These are phyloP conservation scores for Pipra filicauda DNA, from an alignment of 2,113 vertebrate genomes.

Conservation along the genomic window DNA sequence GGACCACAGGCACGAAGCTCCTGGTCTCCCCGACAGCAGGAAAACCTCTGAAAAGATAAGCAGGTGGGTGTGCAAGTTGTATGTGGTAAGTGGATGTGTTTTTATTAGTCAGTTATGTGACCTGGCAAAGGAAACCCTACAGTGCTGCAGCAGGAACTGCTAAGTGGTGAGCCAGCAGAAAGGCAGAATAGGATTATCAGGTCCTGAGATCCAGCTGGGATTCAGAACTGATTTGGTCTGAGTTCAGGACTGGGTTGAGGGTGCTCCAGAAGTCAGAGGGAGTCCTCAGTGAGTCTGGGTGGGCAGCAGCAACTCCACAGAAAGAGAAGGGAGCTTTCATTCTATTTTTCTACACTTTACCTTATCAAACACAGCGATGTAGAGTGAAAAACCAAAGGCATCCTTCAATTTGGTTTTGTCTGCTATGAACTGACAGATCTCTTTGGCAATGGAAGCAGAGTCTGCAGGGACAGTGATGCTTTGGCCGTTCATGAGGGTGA, in stretches of 20 bases:
- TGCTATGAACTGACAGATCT: conserved; percentile 84
- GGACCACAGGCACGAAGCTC: neutral
- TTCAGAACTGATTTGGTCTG: neutral
- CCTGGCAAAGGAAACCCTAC: neutral
- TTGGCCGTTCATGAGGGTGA: conserved; percentile 84
- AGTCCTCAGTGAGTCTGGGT: neutral
- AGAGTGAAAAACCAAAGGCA: conserved; percentile 91
- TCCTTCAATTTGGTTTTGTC: conserved; percentile 83
- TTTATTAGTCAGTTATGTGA: neutral
- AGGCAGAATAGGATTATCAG: neutral
- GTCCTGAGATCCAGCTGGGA: neutral
- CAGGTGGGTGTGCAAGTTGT: neutral
- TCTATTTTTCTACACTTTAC: conserved; percentile 62
- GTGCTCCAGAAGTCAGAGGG: neutral
- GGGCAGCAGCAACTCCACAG: neutral
- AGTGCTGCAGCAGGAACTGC: neutral
- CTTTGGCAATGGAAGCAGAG: conserved; percentile 88
- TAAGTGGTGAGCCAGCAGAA: neutral
- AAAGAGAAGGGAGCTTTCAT: neutral
- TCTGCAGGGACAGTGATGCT: conserved; percentile 83
- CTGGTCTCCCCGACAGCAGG: neutral
- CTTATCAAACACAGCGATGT: conserved; percentile 91
- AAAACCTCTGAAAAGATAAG: neutral
- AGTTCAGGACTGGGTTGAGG: neutral
- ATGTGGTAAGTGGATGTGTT: neutral